Base-by-base conservation (phyloP, 2,113 vertebrate species). In the Chrysemys picta region DNA sequence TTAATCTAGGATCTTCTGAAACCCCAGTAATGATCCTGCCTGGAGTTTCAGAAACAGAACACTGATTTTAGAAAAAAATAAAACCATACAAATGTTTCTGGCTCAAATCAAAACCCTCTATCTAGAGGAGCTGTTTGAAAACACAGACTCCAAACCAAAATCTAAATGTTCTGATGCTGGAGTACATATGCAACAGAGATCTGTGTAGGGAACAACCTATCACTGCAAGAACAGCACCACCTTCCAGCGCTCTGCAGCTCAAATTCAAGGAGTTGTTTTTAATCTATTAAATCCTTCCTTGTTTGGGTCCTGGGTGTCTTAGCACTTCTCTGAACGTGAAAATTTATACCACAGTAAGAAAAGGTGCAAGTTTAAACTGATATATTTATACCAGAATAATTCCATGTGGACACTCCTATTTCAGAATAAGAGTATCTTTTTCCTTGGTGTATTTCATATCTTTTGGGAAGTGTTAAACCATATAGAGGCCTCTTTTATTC, bases 31-130 rank as follows among this genome's bases (percentile, higher is more conserved):
- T 57, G 38, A 95, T 57, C 10, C n/a, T 35, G 3, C 2, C 88
- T 78, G 16, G 76, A 25, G 59, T 12, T 31, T 1, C 19, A 72
- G 5, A 22, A 84, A 4, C 47, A 56, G 5, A 12, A 78, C 56
- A 13, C 0, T n/a, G 62, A 56, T 29, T 80, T 80, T 17, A 78
- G n/a, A 80, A 80, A 2, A 2, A 10, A 2, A 10, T 0, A 69
- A 21, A 50, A 21, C 3, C 53, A n/a, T 54, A 22, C 9, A 27
- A 35, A 5, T 53, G 5, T 62, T 83, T 35, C 86, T 62, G 9
- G 38, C 1, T 76, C 24, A 76, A 76, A 27, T 76, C 72, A 76
- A 45, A 76, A 13, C 3, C 24, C 22, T 45, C 24, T 76, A 12
- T 45, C 24, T 24, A 27, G 10, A 22, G 42, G 24, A 76, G 22